phyloP scores from a whole-genome alignment of 2,113 vertebrate genomes.

The Clarias macrocephalus region DNA sequence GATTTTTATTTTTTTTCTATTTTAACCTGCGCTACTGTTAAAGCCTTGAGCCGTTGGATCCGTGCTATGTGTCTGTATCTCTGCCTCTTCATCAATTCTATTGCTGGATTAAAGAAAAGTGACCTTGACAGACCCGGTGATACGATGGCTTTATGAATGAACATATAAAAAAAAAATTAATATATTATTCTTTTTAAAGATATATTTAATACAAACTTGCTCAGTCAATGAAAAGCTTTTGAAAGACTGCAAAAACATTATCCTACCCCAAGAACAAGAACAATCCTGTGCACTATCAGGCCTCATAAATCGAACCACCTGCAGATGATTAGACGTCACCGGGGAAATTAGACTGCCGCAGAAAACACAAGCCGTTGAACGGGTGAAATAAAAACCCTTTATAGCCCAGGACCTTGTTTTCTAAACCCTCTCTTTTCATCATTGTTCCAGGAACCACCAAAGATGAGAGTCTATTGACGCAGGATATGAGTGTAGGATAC shows the following conservation, averaged over 20 bases:
- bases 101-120: background rate
- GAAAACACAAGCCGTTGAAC: constrained; percentile 9
- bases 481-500: background rate
- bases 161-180: too few relatives aligned
- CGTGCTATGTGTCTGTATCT: background rate
- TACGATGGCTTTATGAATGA: constrained; percentile 1
- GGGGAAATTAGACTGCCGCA: constrained; percentile 52
- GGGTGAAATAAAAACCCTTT: background rate
- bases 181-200: too few relatives aligned
- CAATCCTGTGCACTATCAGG: constrained; percentile 31
- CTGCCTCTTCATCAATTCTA: background rate
- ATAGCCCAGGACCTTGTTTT: background rate
- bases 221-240: constrained; percentile 41
- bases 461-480: background rate
- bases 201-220: background rate
- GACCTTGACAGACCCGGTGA: background rate
- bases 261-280: background rate
- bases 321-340: constrained; percentile 42
- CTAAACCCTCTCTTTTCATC: background rate
- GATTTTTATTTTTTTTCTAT: too few relatives aligned
- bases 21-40: background rate
- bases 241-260: constrained; percentile 3
- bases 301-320: constrained; percentile 51
- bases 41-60: background rate
- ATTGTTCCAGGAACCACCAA: background rate